A percentile compares a stretch with the other conserved stretches of the same genome.
These are phyloP conservation scores for Macropis europaea DNA, from an alignment of 2,888 invertebrate genomes.

Conservation along the genomic window DNA sequence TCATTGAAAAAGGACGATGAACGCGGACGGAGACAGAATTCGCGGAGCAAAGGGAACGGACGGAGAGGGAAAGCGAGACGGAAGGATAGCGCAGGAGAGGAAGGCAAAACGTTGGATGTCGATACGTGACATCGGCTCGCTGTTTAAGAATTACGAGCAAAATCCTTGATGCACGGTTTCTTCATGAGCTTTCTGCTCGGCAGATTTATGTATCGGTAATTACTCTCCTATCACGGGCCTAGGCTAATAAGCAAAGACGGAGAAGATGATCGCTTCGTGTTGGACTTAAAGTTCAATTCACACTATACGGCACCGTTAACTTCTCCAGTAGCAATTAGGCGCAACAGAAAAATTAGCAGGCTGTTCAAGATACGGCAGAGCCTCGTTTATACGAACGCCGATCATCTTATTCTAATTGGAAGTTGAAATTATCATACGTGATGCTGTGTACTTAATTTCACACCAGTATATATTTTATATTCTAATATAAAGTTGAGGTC, in stretches of 20 bases:
- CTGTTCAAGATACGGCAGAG: too few species aligned
- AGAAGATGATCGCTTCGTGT: conserved; percentile 39
- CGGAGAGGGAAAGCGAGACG: neutral
- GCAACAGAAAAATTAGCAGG: too few species aligned
- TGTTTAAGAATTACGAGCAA: conserved; percentile 45
- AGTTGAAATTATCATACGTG: too few species aligned
- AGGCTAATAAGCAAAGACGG: conserved; percentile 37
- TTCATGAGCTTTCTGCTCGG: conserved; percentile 17
- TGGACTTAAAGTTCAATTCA: too few species aligned
- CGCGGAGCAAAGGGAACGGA: neutral
- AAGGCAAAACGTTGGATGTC: neutral
- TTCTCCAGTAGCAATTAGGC: too few species aligned
- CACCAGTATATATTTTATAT: too few species aligned
- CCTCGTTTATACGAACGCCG: too few species aligned
- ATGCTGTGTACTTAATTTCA: too few species aligned
- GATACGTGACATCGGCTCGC: conserved; percentile 47
- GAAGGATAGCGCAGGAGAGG: neutral
- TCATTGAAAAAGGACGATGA: neutral
- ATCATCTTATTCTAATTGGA: too few species aligned
- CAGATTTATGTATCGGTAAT: conserved; percentile 59
- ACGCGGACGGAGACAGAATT: neutral
- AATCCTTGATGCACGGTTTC: conserved; percentile 22
- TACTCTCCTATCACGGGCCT: conserved; percentile 49
- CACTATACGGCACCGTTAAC: too few species aligned
- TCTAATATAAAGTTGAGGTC: too few species aligned